Evolutionary conservation across 2,113 vertebrate species (phyloP), one percentile per base, ranked within the genome.

Genomic region (Cryptomyrus ogoouensis): DNA sequence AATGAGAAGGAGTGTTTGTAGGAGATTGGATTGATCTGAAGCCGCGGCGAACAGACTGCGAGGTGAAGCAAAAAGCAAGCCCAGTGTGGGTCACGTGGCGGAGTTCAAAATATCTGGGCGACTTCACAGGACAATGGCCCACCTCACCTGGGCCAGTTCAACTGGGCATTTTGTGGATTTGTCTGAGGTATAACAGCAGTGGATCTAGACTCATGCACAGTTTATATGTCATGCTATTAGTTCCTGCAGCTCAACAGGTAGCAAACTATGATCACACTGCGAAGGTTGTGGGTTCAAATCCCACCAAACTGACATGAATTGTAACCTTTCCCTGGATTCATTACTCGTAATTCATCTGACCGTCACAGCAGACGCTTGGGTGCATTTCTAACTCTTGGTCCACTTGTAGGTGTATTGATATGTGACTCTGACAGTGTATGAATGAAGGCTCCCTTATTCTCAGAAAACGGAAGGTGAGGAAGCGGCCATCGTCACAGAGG

Each of bases 391-490:
- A 80, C n/a, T 80, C 13, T 77, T 42, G 70, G 35, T 8, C 74
- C 74, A 6, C 74, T 42, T 42, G 74, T 80, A 19, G 31, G 35
- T 9, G 35, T 42, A 42, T 42, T 42, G 6, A 19, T 42, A 42
- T 46, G 83, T 47, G 39, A 8, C 17, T 84, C 35, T 10, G 44
- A 24, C 19, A 24, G 21, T 24, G 24, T 84, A n/a, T 24, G 21
- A 84, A 46, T 49, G 83, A 84, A n/a, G 10, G 42, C 17, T 19
- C 17, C 39, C 39, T 84, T 44, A 24, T 10, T 17, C 1, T 35
- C 92, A 96, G 95, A 47, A 93, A 92, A 49, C 93, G 95, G 24
- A 84, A 84, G 58, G 94, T 93, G 15, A 95, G 94, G 80, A 93
- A 85, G 44, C 77, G 21, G 7, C 87, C 90, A 5, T 92, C 94